Percentiles rank a stretch among this genome's conserved stretches.
phyloP scores from a whole-genome alignment of 2,888 invertebrate genomes.

The Nemapogon koenigi region DNA sequence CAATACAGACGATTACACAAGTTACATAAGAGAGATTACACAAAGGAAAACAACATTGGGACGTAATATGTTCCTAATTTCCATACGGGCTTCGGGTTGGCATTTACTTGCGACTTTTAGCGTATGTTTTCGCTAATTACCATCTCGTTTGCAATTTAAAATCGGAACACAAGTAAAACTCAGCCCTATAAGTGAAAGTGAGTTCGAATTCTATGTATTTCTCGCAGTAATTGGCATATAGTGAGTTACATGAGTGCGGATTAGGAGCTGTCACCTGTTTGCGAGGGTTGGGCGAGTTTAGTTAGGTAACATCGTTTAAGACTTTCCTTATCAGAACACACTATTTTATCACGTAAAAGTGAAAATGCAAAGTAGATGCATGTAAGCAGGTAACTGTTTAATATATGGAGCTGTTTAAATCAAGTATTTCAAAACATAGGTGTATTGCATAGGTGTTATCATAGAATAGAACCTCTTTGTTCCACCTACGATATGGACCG shows the following conservation, averaged over 20 bases:
- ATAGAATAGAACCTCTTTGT: no score
- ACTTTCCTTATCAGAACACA: no score
- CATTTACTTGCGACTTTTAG: slow-evolving; percentile 48
- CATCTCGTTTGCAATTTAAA: slow-evolving; percentile 63
- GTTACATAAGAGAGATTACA: slow-evolving; percentile 46
- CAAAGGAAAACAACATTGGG: slow-evolving; percentile 53
- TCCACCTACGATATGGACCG: no score
- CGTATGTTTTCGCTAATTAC: slow-evolving; percentile 58
- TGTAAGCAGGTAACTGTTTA: no score
- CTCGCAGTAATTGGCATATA: slow-evolving; percentile 44
- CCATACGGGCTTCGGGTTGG: slow-evolving; percentile 47
- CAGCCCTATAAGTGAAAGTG: slow-evolving; percentile 41
- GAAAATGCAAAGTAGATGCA: no score
- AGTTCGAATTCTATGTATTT: slow-evolving; percentile 32
- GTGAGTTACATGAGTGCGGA: slow-evolving; percentile 18
- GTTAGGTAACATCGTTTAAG: neutral
- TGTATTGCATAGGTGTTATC: no score
- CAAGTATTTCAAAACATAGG: no score
- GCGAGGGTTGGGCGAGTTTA: neutral
- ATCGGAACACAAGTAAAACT: slow-evolving; percentile 26
- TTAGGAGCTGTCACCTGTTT: slow-evolving; percentile 1
- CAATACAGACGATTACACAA: no score
- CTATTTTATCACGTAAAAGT: no score
- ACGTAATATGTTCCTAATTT: slow-evolving; percentile 60
- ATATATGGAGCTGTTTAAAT: no score